Evolutionary conservation across 2,113 vertebrate species (phyloP).

Genomic region (Bambusicola thoracicus): DNA sequence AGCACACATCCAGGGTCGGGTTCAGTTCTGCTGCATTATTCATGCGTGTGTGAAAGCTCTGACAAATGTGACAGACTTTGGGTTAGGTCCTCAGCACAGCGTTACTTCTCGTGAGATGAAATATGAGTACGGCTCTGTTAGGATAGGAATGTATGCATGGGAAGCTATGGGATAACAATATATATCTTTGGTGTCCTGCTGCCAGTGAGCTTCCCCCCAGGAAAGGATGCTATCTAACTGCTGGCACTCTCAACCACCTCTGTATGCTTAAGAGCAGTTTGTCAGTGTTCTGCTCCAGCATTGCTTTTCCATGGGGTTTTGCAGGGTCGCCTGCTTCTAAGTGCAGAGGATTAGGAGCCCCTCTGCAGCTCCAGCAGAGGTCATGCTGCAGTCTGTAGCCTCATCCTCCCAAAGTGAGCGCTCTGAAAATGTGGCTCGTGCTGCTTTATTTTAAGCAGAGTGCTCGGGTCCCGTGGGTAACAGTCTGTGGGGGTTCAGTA

Average conservation of each 20-base stretch:
- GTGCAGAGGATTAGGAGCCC: neutral
- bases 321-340: fast-evolving
- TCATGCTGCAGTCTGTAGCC: neutral
- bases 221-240: neutral
- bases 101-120: neutral
- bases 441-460: neutral
- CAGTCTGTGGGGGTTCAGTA: neutral
- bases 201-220: neutral
- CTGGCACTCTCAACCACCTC: neutral
- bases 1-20: neutral
- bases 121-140: neutral
- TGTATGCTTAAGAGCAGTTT: neutral
- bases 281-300: neutral
- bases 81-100: neutral
- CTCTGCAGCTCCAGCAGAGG: neutral
- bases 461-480: neutral
- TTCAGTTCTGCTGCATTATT: neutral
- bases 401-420: neutral
- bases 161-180: neutral
- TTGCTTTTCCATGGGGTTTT: neutral
- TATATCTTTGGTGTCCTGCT: neutral
- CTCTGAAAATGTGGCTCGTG: neutral
- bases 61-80: neutral
- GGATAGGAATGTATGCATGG: neutral
- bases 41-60: neutral